phyloP scores from a whole-genome alignment of 1,140 invertebrate species.

The Cyclargus thomasi region DNA sequence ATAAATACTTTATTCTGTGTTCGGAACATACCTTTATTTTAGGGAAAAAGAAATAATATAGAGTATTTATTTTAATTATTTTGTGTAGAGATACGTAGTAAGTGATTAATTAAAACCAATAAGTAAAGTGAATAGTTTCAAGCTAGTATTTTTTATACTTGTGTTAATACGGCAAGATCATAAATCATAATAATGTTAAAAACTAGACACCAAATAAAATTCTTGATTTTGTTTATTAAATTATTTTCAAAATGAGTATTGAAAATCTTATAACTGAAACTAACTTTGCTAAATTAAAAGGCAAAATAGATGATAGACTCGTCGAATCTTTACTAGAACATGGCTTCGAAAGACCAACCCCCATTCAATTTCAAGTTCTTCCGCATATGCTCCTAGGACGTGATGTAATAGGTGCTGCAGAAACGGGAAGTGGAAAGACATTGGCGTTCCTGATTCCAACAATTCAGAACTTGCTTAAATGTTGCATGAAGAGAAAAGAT shows the following conservation, averaged over 20 bases:
- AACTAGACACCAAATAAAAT: too few relatives aligned
- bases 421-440: constrained; percentile 97
- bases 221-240: neutral
- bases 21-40: too few relatives aligned
- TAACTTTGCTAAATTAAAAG: constrained; percentile 56
- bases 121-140: too few relatives aligned
- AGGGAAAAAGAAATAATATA: too few relatives aligned
- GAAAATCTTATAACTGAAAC: constrained; percentile 40
- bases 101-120: too few relatives aligned
- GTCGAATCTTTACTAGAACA: constrained; percentile 40
- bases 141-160: too few relatives aligned
- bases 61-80: too few relatives aligned
- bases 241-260: constrained; percentile 35
- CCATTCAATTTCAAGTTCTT: constrained; percentile 91
- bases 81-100: too few relatives aligned
- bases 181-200: neutral
- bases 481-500: constrained; percentile 85
- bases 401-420: constrained; percentile 93
- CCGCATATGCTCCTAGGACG: constrained; percentile 83
- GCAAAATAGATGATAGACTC: constrained; percentile 52
- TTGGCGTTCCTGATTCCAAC: constrained; percentile 94
- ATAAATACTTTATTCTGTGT: too few relatives aligned
- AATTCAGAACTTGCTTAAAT: constrained; percentile 82
- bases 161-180: too few relatives aligned
- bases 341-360: constrained; percentile 83